phyloP scores from a whole-genome alignment of 2,888 invertebrate species.

The Brenthis ino region DNA sequence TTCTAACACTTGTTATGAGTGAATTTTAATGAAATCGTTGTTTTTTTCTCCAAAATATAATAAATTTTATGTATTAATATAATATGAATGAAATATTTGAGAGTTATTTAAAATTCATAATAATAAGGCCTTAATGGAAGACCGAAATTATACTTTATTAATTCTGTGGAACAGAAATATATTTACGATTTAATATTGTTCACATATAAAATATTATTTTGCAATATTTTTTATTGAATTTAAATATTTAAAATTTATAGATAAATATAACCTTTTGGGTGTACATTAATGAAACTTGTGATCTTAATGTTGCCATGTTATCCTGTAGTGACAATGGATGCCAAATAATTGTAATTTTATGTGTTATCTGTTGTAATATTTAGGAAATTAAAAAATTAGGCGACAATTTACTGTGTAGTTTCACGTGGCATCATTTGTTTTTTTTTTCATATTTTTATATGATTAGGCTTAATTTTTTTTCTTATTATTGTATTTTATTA shows the following conservation, averaged over 20 bases:
- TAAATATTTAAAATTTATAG: constrained; percentile 7
- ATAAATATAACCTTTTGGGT: constrained; percentile 11
- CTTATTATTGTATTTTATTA: too few relatives aligned
- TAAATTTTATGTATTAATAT: too few relatives aligned
- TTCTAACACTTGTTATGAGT: too few relatives aligned
- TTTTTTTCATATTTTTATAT: too few relatives aligned
- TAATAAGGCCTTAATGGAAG: too few relatives aligned
- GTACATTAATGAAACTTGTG: constrained; percentile 42
- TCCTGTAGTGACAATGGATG: constrained; percentile 58
- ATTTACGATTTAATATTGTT: not conserved
- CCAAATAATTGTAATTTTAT: constrained; percentile 63
- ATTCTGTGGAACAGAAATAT: not conserved
- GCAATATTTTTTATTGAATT: too few relatives aligned
- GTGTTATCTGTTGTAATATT: constrained; percentile 58
- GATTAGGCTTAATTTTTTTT: too few relatives aligned
- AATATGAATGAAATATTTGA: too few relatives aligned
- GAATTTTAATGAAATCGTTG: too few relatives aligned
- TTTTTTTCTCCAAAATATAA: too few relatives aligned
- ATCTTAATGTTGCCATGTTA: constrained; percentile 63
- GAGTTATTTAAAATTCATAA: too few relatives aligned
- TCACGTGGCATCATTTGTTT: not conserved
- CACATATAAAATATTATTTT: not conserved
- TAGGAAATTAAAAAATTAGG: constrained; percentile 2
- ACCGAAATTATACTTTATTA: too few relatives aligned
- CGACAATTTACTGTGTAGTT: not conserved